Evolutionary conservation across 2,888 invertebrate genomes (phyloP).

Genomic region (Cerastis rubricosa): DNA sequence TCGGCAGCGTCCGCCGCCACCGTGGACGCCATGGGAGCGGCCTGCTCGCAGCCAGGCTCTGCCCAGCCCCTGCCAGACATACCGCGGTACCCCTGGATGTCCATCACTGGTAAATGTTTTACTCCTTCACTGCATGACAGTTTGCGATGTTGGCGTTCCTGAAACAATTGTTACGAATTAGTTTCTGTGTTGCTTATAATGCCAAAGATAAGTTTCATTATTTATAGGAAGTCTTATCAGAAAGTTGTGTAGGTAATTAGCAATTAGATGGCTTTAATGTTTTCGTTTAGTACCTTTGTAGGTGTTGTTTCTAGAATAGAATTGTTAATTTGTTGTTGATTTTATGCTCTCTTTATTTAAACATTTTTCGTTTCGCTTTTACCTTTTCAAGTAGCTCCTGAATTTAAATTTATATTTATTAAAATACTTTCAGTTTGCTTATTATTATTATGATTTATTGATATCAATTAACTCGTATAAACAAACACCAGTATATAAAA

Average conservation of each 20-base stretch:
- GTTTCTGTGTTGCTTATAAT: constrained; percentile 63
- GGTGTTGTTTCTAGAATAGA: constrained; percentile 20
- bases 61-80: constrained; percentile 97
- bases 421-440: not conserved
- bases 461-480: not conserved
- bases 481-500: not conserved
- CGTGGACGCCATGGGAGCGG: constrained; percentile 95
- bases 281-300: constrained; percentile 26
- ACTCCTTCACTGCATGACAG: constrained; percentile 81
- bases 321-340: constrained; percentile 25
- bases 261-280: constrained; percentile 49
- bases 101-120: constrained; percentile 96
- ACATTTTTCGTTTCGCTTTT: constrained; percentile 22
- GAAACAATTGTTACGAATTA: constrained; percentile 61
- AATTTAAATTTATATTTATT: not conserved
- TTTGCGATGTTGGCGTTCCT: constrained; percentile 68
- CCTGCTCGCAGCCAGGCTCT: constrained; percentile 94
- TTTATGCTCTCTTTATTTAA: constrained; percentile 6
- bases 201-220: constrained; percentile 32
- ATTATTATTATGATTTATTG: not conserved
- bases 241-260: constrained; percentile 18
- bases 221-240: constrained; percentile 38
- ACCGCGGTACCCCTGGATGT: constrained; percentile 99
- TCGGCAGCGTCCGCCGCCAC: constrained; percentile 94
- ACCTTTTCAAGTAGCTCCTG: not conserved